These are phyloP conservation scores for Dipodomys spectabilis DNA, from an alignment of 2,113 vertebrate species.

Conservation along the genomic window DNA sequence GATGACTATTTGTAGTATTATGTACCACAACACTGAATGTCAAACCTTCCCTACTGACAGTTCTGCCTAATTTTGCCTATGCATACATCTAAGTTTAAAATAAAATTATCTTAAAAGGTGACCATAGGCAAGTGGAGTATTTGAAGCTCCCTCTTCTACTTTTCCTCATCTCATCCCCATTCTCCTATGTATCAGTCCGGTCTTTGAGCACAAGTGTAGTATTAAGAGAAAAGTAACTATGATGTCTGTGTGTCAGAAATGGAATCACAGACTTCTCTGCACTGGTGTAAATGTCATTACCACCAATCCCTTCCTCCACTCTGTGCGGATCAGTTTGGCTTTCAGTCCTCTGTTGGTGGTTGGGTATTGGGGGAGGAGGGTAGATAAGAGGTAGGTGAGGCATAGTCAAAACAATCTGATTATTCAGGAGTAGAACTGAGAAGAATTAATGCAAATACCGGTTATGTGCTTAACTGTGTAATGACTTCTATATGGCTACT, in stretches of 20 bases:
- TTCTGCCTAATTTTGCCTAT: slow-evolving; percentile 33
- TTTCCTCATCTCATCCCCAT: neutral
- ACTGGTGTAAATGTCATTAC: slow-evolving; percentile 42
- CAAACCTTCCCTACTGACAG: neutral
- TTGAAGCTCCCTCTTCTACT: neutral
- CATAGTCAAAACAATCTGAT: slow-evolving; percentile 47
- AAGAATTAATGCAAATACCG: slow-evolving; percentile 59
- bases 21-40: slow-evolving; percentile 31
- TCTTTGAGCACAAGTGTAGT: slow-evolving; percentile 39
- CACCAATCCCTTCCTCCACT: slow-evolving; percentile 50
- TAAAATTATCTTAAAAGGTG: slow-evolving; percentile 56
- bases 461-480: slow-evolving; percentile 36
- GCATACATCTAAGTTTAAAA: slow-evolving; percentile 13
- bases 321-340: slow-evolving; percentile 49
- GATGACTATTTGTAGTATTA: slow-evolving; percentile 21
- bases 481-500: slow-evolving; percentile 22
- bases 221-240: slow-evolving; percentile 23
- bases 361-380: neutral
- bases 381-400: neutral
- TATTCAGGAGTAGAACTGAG: slow-evolving; percentile 54
- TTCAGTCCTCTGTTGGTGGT: neutral
- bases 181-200: neutral
- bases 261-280: slow-evolving; percentile 51
- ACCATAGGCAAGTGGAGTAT: neutral
- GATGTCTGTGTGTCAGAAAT: neutral